phyloP scores from a whole-genome alignment of 2,888 invertebrate species.

The Acleris holmiana region DNA sequence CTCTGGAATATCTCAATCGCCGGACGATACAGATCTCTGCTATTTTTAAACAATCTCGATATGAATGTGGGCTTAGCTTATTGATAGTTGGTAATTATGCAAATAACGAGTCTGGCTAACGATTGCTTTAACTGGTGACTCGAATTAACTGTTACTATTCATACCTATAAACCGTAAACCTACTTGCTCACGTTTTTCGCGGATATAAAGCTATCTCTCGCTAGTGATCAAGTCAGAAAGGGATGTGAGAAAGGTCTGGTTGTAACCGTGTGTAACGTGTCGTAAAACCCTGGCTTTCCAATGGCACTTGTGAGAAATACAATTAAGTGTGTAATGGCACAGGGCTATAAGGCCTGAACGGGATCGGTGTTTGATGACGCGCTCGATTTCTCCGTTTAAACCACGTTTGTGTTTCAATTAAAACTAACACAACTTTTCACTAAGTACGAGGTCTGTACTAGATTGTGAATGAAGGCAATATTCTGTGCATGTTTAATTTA shows the following conservation, averaged over 20 bases:
- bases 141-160: conserved; percentile 63
- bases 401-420: conserved; percentile 1
- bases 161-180: conserved; percentile 34
- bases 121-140: conserved; percentile 63
- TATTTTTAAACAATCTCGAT: conserved; percentile 53
- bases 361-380: conserved; percentile 21
- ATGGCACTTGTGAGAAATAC: conserved; percentile 27
- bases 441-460: too few species aligned
- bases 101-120: conserved; percentile 62
- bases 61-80: conserved; percentile 65
- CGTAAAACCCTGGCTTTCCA: conserved; percentile 4
- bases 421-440: not conserved
- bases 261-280: conserved; percentile 2
- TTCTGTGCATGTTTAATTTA: too few species aligned
- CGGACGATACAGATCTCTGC: conserved; percentile 23
- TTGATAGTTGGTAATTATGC: conserved; percentile 76
- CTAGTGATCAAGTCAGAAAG: not conserved
- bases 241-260: not conserved
- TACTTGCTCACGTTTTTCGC: not conserved
- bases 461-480: too few species aligned
- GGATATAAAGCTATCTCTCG: too few species aligned
- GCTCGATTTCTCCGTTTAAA: not conserved
- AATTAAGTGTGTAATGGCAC: conserved; percentile 31
- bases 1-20: not conserved
- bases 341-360: conserved; percentile 20